Evolutionary conservation across 2,888 invertebrate species (phyloP).

Genomic region (Petrolisthes cinctipes): DNA sequence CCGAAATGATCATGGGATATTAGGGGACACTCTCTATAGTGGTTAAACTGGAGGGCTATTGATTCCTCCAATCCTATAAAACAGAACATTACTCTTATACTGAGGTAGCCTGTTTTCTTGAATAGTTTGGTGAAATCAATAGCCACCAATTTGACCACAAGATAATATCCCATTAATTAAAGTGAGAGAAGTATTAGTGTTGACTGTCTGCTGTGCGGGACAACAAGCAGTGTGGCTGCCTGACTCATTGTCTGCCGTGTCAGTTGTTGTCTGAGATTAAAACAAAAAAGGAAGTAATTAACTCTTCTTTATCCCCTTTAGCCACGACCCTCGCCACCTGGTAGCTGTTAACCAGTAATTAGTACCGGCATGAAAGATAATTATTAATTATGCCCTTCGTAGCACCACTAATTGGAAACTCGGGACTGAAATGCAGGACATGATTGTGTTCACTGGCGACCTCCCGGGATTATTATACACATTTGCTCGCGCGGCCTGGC

Average conservation of each 20-base stretch:
- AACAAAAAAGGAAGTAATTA: constrained; percentile 20
- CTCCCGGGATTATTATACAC: constrained; percentile 15
- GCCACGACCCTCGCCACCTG: constrained; percentile 50
- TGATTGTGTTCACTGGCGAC: constrained; percentile 18
- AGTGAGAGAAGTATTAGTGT: too few species aligned
- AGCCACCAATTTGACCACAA: too few species aligned
- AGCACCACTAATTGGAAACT: constrained; percentile 39
- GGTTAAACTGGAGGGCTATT: too few species aligned
- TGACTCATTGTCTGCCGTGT: background rate
- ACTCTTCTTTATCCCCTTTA: constrained; percentile 38
- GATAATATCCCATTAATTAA: too few species aligned
- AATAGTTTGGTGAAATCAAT: too few species aligned
- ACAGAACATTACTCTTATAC: too few species aligned
- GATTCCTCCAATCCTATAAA: too few species aligned
- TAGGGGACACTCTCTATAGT: too few species aligned
- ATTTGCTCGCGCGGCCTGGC: background rate
- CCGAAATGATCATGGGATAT: too few species aligned
- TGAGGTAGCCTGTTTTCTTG: too few species aligned
- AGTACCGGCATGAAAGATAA: constrained; percentile 26
- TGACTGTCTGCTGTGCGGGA: too few species aligned
- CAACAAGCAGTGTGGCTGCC: background rate
- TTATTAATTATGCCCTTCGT: constrained; percentile 46
- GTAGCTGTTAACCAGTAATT: constrained; percentile 46
- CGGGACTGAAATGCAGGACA: constrained; percentile 31
- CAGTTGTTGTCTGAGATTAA: background rate